phyloP scores from a whole-genome alignment of 2,888 invertebrate genomes.

The Epiblema foenella region DNA sequence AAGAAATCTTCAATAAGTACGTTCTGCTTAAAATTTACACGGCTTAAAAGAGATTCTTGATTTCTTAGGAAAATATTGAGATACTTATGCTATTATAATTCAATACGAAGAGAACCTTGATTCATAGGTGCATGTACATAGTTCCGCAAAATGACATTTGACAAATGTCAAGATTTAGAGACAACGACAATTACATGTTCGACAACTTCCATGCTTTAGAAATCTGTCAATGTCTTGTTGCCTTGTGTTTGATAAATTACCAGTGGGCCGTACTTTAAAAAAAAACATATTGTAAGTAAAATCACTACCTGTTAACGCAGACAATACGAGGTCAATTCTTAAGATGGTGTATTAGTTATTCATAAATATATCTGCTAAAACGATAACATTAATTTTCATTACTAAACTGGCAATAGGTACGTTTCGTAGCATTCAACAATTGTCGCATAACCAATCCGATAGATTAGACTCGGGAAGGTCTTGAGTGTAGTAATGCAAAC shows the following conservation, averaged over 20 bases:
- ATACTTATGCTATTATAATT: background rate
- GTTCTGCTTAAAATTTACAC: background rate
- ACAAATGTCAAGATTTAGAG: constrained; percentile 12
- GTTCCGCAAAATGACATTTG: constrained; percentile 28
- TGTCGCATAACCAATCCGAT: constrained; percentile 17
- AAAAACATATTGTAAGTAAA: no score
- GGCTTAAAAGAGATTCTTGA: background rate
- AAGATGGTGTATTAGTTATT: background rate
- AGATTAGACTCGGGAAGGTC: constrained; percentile 32
- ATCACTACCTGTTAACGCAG: background rate
- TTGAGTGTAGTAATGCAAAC: constrained; percentile 22
- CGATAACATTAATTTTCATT: constrained; percentile 33
- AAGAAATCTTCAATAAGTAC: no score
- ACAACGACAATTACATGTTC: constrained; percentile 6
- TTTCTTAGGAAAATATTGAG: background rate
- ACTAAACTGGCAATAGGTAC: constrained; percentile 14
- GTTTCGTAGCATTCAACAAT: constrained; percentile 16
- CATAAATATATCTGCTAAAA: constrained; percentile 8
- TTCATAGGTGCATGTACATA: background rate
- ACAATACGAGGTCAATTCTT: background rate
- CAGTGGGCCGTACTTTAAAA: background rate
- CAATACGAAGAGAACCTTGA: constrained; percentile 22
- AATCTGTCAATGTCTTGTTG: constrained; percentile 3
- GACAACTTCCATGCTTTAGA: constrained; percentile 17
- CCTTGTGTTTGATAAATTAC: constrained; percentile 11